phyloP scores from a whole-genome alignment of 2,113 vertebrate species.

The Neolamprologus modestus region DNA sequence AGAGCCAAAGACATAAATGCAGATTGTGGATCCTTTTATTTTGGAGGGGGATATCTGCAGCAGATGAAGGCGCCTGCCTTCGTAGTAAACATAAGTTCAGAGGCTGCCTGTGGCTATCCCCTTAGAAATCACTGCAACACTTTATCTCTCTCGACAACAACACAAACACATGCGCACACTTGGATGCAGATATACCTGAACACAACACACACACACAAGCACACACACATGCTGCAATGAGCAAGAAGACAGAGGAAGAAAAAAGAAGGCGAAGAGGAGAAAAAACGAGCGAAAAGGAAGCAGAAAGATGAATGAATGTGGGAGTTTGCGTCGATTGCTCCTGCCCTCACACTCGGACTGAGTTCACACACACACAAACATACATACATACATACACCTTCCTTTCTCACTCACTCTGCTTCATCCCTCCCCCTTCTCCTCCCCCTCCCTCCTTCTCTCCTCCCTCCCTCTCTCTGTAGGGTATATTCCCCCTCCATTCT shows the following conservation, averaged over 20 bases:
- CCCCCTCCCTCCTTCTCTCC: background rate
- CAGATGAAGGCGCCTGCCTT: conserved; percentile 6
- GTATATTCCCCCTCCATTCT: conserved; percentile 69
- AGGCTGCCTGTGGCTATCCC: conserved; percentile 33
- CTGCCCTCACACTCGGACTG: conserved; percentile 25
- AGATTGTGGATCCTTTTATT: background rate
- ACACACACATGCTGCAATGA: background rate
- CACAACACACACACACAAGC: background rate
- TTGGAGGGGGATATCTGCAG: background rate
- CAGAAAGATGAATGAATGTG: conserved; percentile 58
- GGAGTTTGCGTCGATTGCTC: conserved; percentile 45
- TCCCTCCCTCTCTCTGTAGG: conserved; percentile 48
- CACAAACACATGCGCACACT: background rate
- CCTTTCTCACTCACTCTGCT: conserved; percentile 22
- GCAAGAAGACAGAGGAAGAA: background rate
- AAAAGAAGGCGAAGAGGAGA: background rate
- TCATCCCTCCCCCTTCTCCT: conserved; percentile 3
- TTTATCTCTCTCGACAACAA: conserved; percentile 37
- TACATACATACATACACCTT: background rate
- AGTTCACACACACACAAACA: background rate
- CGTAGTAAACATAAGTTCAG: conserved; percentile 37
- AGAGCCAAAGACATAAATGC: background rate
- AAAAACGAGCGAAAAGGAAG: background rate
- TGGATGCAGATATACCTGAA: background rate
- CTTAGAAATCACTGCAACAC: conserved; percentile 56